Base-by-base conservation (phyloP, 2,113 vertebrate species). In the Pseudolaguvia tuberculata region DNA sequence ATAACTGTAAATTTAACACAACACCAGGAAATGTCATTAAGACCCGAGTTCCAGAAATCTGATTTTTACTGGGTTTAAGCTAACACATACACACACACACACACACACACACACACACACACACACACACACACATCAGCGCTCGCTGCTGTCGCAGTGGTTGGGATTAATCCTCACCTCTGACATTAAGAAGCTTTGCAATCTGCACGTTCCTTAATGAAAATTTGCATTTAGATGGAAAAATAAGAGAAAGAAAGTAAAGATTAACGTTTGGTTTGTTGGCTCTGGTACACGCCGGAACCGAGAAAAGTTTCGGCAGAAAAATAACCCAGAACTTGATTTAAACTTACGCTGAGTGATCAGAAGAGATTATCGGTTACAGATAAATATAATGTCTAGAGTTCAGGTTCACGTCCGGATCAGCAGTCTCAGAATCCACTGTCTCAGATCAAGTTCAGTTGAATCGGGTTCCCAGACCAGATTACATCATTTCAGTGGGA, bases 121-220 rank as follows among this genome's bases (percentile, higher is more conserved):
- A 42, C 39, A 42, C 39, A 42, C 48, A 73, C 57, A 62, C 23
- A 39, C 48, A 29, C 58, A 52, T 35, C 45, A 39, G 8, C 9
- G 59, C 58, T 53, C 1, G 47, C 27, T 56, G 27, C 58, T 25
- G 72, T 63, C 29, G n/a, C 59, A 66, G 59, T 66, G 4, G 21
- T 53, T 57, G 53, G 65, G 73, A 76, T 76, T 68, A 76, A 76
- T 76, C 73, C 58, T 48, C 73, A 74, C 63, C 63, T 75, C 63
- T 58, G 73, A 75, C 63, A 58, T 75, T 67, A 75, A 68, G 73
- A 29, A 75, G 63, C 73, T 68, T 68, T 75, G 52, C 51, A 20
- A 63, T 50, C 13, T 20, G 29, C 50, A 42, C 23, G 18, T 57
- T 6, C 42, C 65, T 47, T 68, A 68, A 76, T 68, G 55, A 51